Conservation (phyloP, 1,140 invertebrate genomes). For the Odontomachus brunneus region DNA sequence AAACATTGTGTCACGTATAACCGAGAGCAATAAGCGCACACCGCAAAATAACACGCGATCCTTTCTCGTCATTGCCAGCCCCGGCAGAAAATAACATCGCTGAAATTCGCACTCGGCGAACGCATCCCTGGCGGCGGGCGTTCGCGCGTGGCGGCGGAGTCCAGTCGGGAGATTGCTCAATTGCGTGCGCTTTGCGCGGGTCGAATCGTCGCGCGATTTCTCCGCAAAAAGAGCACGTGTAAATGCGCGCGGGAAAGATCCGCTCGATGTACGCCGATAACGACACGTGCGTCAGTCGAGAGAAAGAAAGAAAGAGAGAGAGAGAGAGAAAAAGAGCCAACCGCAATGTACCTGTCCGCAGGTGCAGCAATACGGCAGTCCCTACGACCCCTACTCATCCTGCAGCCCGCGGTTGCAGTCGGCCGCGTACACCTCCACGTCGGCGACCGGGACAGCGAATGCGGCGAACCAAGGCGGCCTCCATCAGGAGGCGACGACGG, state of each 20-base stretch:
- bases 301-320: too few species aligned
- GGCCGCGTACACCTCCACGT: constrained; percentile 84
- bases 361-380: constrained; percentile 84
- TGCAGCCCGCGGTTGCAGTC: constrained; percentile 86
- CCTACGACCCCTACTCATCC: constrained; percentile 85
- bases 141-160: constrained; percentile 1
- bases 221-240: not conserved
- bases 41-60: not conserved
- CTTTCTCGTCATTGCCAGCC: too few species aligned
- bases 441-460: constrained; percentile 79
- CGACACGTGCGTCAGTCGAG: too few species aligned
- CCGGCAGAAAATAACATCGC: constrained; percentile 16
- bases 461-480: constrained; percentile 80
- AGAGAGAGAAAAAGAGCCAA: not conserved
- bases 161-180: constrained; percentile 26
- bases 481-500: constrained; percentile 82
- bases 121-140: not conserved
- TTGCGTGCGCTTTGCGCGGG: not conserved
- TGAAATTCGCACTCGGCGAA: constrained; percentile 6
- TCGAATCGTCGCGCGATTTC: constrained; percentile 1
- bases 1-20: constrained; percentile 27
- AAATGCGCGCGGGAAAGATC: constrained; percentile 7
- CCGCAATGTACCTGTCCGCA: constrained; percentile 46
- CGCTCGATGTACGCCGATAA: not conserved
- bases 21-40: not conserved